Base-by-base conservation (phyloP, 2,113 vertebrate genomes). In the Synchiropus splendidus region DNA sequence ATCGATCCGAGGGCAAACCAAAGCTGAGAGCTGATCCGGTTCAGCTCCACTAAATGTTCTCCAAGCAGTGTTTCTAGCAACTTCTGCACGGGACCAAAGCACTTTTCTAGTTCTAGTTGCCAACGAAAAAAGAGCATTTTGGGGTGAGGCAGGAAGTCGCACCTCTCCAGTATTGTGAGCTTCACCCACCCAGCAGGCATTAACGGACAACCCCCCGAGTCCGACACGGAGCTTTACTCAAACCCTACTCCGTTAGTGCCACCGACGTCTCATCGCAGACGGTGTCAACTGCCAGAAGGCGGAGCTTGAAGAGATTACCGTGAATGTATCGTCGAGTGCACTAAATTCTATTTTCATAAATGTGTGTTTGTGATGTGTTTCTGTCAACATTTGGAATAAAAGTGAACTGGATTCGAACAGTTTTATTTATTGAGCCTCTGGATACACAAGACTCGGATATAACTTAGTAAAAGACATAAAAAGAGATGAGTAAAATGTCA, bases 341-440 rank as follows among this genome's bases (percentile, higher is more conserved):
- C 92, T 93, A 96, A 93, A 97, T 90, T 94, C 92, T 95, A 94
- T 95, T 96, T 95, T 94, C 89, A 67, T 95, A 94, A 27, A 27
- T 27, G 21, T 27, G 21, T 27, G 4, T 27, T 27, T 27, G 8
- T n/a, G n/a, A n/a, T n/a, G n/a, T 90, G 84, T 93, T 90, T 87
- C 83, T 88, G 86, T 27, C 21, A 27, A 27, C 21, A 27, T 27
- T 27, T 27, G 21, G 21, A 78, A 39, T 33, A 42, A 33, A 89
- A 27, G 21, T 27, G 4, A 27, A 27, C 21, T 27, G 21, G 21
- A 27, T 79, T 71, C 33, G 65, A 74, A 70, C 58, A 46, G 54
- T 75, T 69, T 80, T 80, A 79, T 78, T 83, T 82, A 53, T 53
- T 61, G 71, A 9, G 14, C 54, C 65, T 72, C 21, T 53, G 54